Base-by-base conservation (phyloP, 2,113 vertebrate genomes). In the Clarias macrocephalus region DNA sequence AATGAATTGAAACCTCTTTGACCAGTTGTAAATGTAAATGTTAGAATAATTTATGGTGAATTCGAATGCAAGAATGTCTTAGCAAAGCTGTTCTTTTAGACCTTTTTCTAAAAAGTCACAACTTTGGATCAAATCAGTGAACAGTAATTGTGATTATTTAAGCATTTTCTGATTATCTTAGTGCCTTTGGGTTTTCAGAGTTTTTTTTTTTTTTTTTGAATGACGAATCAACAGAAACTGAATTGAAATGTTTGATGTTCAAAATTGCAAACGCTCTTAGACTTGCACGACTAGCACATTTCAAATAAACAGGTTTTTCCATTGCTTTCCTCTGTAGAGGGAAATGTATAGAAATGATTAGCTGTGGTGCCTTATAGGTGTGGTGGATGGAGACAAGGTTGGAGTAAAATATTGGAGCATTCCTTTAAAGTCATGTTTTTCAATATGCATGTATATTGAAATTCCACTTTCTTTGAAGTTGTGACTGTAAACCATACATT, bases 401-500 rank as follows among this genome's bases (percentile, higher is more conserved):
- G 10, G 30, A 37, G 10, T 60, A 60, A 60, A 80, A 60, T 80
- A 19, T 42, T 42, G 79, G 11, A 23, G 57, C 15, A 62, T 25
- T 81, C 30, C 79, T 81, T 81, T 81, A 33, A 81, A 37, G 57
- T 30, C 79, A 13, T 37, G 75, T 30, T 37, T 12, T 23, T 33
- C 60, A 21, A 28, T 42, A 76, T 75, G 21, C 57, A 48, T 73
- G 13, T 8, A 73, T 59, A 83, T 84, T 81, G 59, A 11, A 62
- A 62, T 62, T 81, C 57, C 28, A 59, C 13, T 3, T 75, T 73
- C 19, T 73, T 42, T 57, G 28, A 15, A 15, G 23, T 75, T 63
- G 28, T 75, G 23, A 23, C 81, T 62, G 30, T 56, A 59, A 68
- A 57, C 59, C 80, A 81, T 86, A 75, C 48, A 30, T 87, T 91